A percentile compares a stretch with the other conserved stretches of the same genome.
These are phyloP conservation scores for Gambelia wislizenii DNA, from an alignment of 2,797 vertebrate genomes.

Conservation along the genomic window DNA sequence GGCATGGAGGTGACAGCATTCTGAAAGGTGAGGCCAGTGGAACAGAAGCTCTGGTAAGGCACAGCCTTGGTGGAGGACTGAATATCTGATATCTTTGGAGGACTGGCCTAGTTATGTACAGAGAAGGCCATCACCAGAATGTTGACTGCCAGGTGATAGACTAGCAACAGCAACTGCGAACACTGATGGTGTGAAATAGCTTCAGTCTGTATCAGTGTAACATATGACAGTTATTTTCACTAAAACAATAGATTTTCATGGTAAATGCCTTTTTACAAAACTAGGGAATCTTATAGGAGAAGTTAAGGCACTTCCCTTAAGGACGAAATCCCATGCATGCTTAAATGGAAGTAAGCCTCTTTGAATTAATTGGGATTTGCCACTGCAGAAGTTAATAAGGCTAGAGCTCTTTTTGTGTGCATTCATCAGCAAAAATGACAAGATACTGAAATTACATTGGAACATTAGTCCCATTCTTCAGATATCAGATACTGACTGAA, in stretches of 20 bases:
- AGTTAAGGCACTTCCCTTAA: neutral
- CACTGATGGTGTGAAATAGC: too few species aligned
- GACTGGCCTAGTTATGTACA: too few species aligned
- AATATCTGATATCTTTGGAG: too few species aligned
- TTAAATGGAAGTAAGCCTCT: neutral
- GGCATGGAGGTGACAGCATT: too few species aligned
- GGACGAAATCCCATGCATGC: neutral
- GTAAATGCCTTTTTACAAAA: neutral
- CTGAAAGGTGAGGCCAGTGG: too few species aligned
- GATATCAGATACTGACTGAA: neutral
- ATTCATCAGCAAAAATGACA: neutral
- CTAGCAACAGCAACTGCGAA: too few species aligned
- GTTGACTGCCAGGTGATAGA: too few species aligned
- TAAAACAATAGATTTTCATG: neutral
- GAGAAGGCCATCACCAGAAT: too few species aligned
- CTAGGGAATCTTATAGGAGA: neutral
- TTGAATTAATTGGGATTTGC: neutral
- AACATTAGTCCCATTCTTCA: neutral
- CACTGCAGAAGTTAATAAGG: neutral
- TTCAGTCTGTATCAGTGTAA: too few species aligned
- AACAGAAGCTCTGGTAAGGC: too few species aligned
- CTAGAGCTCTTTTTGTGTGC: neutral
- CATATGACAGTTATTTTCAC: too few species aligned
- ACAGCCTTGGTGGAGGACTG: too few species aligned
- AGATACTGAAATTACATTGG: neutral